phyloP scores from a whole-genome alignment of 2,113 vertebrate species.

The Rallus limicola region DNA sequence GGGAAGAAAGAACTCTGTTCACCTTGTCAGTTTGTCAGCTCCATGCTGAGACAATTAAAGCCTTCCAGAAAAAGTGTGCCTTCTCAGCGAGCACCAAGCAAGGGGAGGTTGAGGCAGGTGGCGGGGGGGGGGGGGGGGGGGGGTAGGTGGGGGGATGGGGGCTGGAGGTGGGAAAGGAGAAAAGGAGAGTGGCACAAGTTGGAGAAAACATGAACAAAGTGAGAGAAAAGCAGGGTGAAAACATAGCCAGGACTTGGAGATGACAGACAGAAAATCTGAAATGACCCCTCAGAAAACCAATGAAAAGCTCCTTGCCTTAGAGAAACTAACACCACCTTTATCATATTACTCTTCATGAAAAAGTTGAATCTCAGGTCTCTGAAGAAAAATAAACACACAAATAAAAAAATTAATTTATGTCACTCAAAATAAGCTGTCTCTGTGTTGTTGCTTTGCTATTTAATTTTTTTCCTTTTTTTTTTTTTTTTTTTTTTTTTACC shows the following conservation, averaged over 20 bases:
- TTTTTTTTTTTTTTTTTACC: accelerated
- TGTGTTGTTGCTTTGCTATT: not conserved
- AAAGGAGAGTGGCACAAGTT: not conserved
- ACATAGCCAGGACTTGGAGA: not conserved
- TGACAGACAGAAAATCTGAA: not conserved
- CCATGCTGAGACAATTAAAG: not conserved
- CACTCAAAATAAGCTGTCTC: not conserved
- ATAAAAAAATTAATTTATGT: not conserved
- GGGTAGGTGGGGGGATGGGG: accelerated
- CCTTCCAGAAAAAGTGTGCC: not conserved
- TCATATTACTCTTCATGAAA: not conserved
- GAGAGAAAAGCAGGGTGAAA: not conserved
- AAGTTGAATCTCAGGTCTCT: not conserved
- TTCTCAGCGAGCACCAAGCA: not conserved
- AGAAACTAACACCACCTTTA: not conserved
- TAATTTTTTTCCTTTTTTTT: too few species aligned
- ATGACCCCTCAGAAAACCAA: not conserved
- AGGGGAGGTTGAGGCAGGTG: not conserved
- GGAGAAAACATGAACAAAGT: not conserved
- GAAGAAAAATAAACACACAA: not conserved
- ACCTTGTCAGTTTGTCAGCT: not conserved
- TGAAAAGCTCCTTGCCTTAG: not conserved
- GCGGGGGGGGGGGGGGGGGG: accelerated
- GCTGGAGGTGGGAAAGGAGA: not conserved
- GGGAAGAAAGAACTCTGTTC: not conserved